These are phyloP conservation scores for Ctenodactylus gundi DNA, from an alignment of 2,113 vertebrate species.

Conservation along the genomic window DNA sequence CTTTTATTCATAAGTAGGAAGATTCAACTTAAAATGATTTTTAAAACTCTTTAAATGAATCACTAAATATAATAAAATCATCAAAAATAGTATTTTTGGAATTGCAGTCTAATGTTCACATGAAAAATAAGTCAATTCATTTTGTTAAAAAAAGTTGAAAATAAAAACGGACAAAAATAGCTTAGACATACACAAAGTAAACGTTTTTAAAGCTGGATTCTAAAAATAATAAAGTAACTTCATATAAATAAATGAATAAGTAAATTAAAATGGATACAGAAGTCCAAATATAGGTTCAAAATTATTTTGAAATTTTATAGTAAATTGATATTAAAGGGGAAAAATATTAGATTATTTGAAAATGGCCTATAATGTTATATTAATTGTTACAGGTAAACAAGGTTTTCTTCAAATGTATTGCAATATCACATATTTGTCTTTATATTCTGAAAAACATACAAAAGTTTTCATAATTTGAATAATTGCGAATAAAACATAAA, in stretches of 20 bases:
- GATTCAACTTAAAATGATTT: not conserved
- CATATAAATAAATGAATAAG: not conserved
- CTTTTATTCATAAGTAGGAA: not conserved
- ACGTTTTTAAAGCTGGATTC: not conserved
- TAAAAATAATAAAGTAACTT: not conserved
- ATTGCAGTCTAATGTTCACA: not conserved
- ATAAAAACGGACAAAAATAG: not conserved
- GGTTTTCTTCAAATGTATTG: not conserved
- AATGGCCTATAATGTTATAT: no score
- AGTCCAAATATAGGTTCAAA: not conserved
- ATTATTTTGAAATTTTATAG: not conserved
- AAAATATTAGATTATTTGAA: not conserved
- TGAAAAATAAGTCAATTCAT: not conserved
- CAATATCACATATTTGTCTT: not conserved
- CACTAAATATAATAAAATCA: not conserved
- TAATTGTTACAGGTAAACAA: not conserved
- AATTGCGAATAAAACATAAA: not conserved
- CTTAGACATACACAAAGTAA: not conserved
- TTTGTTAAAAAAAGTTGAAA: not conserved
- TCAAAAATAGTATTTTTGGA: not conserved
- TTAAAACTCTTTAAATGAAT: not conserved
- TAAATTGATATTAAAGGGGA: not conserved
- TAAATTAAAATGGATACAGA: not conserved
- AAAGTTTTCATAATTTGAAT: not conserved
- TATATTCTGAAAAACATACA: not conserved